phyloP scores from a whole-genome alignment of 2,797 vertebrate genomes.

The Bucorvus abyssinicus region DNA sequence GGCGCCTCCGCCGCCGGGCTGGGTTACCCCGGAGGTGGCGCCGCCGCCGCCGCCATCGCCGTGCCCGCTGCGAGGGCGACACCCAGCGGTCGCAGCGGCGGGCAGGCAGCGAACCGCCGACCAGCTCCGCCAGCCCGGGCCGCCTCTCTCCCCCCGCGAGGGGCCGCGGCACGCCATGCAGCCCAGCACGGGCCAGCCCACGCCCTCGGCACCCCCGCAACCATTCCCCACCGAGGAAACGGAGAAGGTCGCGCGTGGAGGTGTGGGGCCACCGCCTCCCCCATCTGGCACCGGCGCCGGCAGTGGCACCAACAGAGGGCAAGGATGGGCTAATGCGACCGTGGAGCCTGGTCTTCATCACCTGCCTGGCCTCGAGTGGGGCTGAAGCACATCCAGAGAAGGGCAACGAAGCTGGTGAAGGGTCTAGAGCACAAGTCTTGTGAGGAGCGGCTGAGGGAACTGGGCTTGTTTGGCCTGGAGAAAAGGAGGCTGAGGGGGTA shows the following conservation, averaged over 20 bases:
- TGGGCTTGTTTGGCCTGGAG: background rate
- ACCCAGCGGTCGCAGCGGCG: background rate
- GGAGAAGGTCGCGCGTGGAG: background rate
- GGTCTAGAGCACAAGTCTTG: background rate
- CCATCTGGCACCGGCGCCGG: background rate
- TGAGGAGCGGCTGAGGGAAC: background rate
- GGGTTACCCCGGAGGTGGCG: background rate
- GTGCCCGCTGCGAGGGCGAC: conserved; percentile 20
- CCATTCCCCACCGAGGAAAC: background rate
- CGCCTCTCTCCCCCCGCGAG: background rate
- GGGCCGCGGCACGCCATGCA: too few relatives aligned
- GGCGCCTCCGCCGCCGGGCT: background rate
- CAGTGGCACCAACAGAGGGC: background rate
- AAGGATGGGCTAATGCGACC: background rate
- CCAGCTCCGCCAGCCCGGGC: background rate
- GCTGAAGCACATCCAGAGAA: background rate
- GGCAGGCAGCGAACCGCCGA: background rate
- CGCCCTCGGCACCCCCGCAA: too few relatives aligned
- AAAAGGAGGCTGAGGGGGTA: background rate
- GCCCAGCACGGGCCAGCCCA: too few relatives aligned
- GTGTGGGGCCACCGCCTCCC: too few relatives aligned
- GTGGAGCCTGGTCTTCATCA: background rate
- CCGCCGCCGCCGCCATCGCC: background rate
- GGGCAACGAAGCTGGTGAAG: background rate
- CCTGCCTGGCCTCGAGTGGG: background rate